Conservation (phyloP, 2,113 vertebrate genomes). For the Apteryx owenii region DNA sequence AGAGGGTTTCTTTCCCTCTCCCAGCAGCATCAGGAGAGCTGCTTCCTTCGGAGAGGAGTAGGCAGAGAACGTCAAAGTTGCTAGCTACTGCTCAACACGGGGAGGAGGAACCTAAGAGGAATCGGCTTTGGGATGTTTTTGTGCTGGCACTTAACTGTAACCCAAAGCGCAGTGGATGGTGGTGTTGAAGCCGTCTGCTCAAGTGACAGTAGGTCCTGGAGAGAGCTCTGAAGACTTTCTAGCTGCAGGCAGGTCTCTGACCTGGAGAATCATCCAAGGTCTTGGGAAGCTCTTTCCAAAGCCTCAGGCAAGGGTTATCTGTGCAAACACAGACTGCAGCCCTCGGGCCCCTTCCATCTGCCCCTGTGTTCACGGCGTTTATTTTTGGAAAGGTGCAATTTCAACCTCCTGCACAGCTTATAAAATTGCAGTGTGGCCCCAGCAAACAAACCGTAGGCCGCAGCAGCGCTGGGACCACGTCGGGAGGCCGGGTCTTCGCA, state of each 20-base stretch:
- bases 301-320: not conserved
- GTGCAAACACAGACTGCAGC: no score
- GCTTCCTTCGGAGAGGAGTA: not conserved
- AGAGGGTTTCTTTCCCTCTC: not conserved
- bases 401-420: not conserved
- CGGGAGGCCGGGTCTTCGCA: not conserved
- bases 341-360: not conserved
- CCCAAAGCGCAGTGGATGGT: not conserved
- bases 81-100: no score
- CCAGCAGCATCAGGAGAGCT: not conserved
- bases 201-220: not conserved
- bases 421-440: not conserved
- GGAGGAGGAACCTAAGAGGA: not conserved
- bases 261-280: not conserved
- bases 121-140: not conserved
- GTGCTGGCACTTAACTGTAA: not conserved
- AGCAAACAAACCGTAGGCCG: not conserved
- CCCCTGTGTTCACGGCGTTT: not conserved
- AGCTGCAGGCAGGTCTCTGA: no score
- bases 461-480: fast-evolving
- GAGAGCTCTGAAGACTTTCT: not conserved
- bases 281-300: not conserved
- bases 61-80: no score
- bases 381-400: not conserved
- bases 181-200: not conserved